phyloP scores from a whole-genome alignment of 2,797 vertebrate genomes.

The Typhlichthys subterraneus region DNA sequence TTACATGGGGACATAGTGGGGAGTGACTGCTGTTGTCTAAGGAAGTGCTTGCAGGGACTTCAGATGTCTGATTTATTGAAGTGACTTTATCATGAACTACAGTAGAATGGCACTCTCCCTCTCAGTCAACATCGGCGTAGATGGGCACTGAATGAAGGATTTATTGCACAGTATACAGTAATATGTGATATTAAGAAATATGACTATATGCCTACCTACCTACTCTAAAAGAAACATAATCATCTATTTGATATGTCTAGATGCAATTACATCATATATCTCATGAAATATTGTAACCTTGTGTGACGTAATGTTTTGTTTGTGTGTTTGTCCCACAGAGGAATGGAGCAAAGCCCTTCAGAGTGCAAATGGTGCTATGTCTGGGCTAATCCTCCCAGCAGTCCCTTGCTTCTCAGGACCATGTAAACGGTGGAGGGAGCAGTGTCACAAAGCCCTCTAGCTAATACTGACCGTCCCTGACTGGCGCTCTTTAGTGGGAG shows the following conservation, averaged over 20 bases:
- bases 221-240: too few relatives aligned
- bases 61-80: constrained; percentile 57
- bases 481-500: constrained; percentile 46
- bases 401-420: constrained; percentile 27
- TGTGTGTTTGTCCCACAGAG: too few relatives aligned
- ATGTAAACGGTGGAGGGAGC: constrained; percentile 49
- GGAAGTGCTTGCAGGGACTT: constrained; percentile 36
- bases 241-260: too few relatives aligned
- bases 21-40: constrained; percentile 43
- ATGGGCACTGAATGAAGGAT: constrained; percentile 29
- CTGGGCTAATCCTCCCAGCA: constrained; percentile 20
- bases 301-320: not conserved
- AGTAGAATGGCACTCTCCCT: constrained; percentile 43
- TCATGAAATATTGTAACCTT: too few relatives aligned
- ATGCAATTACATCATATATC: too few relatives aligned
- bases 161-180: constrained; percentile 16
- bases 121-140: constrained; percentile 37
- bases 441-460: constrained; percentile 37
- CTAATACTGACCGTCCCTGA: constrained; percentile 36
- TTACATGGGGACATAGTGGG: constrained; percentile 44
- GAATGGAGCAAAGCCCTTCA: not conserved
- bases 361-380: not conserved
- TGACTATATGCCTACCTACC: too few relatives aligned
- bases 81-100: constrained; percentile 52
- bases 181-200: not conserved